These are phyloP conservation scores for Parnassius apollo DNA, from an alignment of 2,888 invertebrate genomes.

Conservation along the genomic window DNA sequence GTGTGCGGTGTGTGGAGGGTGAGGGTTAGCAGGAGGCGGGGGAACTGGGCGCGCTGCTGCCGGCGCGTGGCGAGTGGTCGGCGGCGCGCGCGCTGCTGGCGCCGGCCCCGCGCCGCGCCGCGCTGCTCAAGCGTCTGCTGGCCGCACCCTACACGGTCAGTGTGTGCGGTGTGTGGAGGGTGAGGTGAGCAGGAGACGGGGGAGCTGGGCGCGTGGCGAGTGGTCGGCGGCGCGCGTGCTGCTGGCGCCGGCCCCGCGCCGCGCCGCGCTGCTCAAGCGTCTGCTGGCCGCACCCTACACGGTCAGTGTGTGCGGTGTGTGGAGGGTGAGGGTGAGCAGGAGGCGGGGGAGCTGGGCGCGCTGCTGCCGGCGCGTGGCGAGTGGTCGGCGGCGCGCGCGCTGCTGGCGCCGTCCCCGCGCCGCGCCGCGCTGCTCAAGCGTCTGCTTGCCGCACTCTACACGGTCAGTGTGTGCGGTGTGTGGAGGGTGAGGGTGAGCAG, in stretches of 20 bases:
- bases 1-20: neutral
- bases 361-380: slow-evolving; percentile 47
- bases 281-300: slow-evolving; percentile 29
- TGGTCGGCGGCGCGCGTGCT: slow-evolving; percentile 46
- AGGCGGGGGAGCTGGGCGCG: no score
- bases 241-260: slow-evolving; percentile 35
- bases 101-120: slow-evolving; percentile 33
- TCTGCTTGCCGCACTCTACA: slow-evolving; percentile 27
- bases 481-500: neutral
- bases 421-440: slow-evolving; percentile 29
- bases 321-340: no score
- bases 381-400: slow-evolving; percentile 46
- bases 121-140: slow-evolving; percentile 28
- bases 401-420: slow-evolving; percentile 35
- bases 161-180: no score
- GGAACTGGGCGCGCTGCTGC: slow-evolving; percentile 1
- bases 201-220: no score
- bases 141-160: slow-evolving; percentile 28
- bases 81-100: slow-evolving; percentile 42
- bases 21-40: slow-evolving; percentile 8
- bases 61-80: slow-evolving; percentile 40
- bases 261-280: slow-evolving; percentile 28
- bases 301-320: no score
- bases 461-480: slow-evolving; percentile 25
- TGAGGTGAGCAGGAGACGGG: no score